Evolutionary conservation across 2,888 invertebrate species (phyloP), one percentile per base, ranked within the genome.

Genomic region (Andricus curvator): DNA sequence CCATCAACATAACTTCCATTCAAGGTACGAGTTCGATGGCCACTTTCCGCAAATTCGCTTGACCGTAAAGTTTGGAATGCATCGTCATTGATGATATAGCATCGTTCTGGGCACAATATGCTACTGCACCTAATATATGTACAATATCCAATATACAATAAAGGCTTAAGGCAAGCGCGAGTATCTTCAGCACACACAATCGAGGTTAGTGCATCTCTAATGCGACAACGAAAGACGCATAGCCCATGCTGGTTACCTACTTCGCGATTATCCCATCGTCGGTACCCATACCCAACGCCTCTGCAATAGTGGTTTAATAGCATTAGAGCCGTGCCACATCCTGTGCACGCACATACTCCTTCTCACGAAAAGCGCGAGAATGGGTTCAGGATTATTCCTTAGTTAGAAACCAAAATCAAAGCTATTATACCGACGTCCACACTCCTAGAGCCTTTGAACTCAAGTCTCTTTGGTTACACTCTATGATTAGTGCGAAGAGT

Each of bases 141-240:
- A 56, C n/a, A 22, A 56, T 29, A 29, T 56, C 11, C 13, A n/a
- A 17, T 48, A n/a, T 74, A 20, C 13, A 56, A 56, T 56, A 56
- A 74, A 74, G 51, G 33, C 29, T 29, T 13, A 56, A 56, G 15
- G 44, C 68, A 41, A 44, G 25, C 78, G 68, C 79, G 68, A 67
- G 82, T 82, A 83, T 81, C 80, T 81, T 82, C 84, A 83, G 83
- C 79, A 83, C 78, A 67, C 81, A 87, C 88, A 85, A 91, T 90
- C 89, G 91, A 91, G 91, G 91, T 91, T 91, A 66, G 89, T 87
- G 90, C 88, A 89, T 90, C 88, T 90, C 88, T 90, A 88, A 89
- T 89, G 88, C 86, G 87, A 86, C 88, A 86, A 85, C 85, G 83
- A 84, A 80, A 83, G 37, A 83, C 81, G 83, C 81, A 83, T 86